A percentile compares a stretch with the other conserved stretches of the same genome.
Conservation (phyloP, 2,113 vertebrate species). For the Sebastes fasciatus region DNA sequence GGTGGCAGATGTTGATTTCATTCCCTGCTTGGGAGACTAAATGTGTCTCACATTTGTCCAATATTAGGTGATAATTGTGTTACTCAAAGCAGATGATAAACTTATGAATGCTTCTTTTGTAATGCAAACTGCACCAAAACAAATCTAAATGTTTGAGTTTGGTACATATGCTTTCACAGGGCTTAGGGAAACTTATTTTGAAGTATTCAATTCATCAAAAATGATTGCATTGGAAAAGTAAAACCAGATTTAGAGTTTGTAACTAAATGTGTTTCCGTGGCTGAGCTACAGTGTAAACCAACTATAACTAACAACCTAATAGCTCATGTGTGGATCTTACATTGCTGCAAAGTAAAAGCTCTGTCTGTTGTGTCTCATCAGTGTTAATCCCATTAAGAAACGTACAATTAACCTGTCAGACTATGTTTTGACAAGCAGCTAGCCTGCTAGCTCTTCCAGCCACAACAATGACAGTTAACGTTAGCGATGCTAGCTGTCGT, state of each 20-base stretch:
- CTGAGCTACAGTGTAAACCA: neutral
- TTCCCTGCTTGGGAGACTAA: neutral
- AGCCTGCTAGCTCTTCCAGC: conserved; percentile 29
- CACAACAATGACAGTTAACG: conserved; percentile 66
- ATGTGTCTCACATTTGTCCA: neutral
- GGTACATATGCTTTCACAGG: rapidly evolving
- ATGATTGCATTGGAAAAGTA: neutral
- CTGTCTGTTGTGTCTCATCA: neutral
- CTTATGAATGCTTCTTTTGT: neutral
- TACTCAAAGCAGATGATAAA: conserved; percentile 1
- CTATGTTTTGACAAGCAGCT: conserved; percentile 38
- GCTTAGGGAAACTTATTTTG: neutral
- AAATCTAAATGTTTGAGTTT: neutral
- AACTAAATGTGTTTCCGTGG: neutral
- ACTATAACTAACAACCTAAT: neutral
- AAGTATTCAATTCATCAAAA: neutral
- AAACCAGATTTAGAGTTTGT: neutral
- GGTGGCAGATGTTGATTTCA: too few species aligned
- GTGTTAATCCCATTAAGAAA: neutral
- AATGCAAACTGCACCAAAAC: neutral
- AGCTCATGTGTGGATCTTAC: neutral
- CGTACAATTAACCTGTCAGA: neutral
- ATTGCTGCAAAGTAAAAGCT: neutral
- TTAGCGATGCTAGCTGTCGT: conserved; percentile 46
- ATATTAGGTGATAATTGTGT: neutral